Base-by-base conservation (phyloP, 2,797 vertebrate genomes). In the Meriones psammophilus region DNA sequence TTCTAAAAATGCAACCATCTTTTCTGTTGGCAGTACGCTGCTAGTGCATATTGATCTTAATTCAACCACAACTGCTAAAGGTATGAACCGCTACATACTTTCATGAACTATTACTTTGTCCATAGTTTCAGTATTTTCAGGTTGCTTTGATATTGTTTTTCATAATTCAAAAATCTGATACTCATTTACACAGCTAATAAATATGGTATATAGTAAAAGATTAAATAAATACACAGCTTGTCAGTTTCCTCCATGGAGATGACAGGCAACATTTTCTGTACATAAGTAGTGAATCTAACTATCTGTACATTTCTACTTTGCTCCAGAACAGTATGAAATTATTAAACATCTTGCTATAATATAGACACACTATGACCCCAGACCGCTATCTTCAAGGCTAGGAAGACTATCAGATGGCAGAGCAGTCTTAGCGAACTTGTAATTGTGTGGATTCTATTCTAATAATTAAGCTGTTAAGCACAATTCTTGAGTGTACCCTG, bases 111-210 rank as follows among this genome's bases (percentile, higher is more conserved):
- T 90, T 39, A 83, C 68, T 95, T 96, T 92, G 12, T 85, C 24
- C 69, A 73, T 10, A 85, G 68, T 94, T 96, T 96, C 36, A 96
- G 28, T 74, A 96, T 86, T 96, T 96, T 80, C 89, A 95, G 36
- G 39, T 76, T 96, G 94, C 96, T 73, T 76, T 89, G 39, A 68
- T 94, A 71, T 76, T 74, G 87, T 80, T 89, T 97, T 90, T 80
- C 66, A 90, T 58, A 85, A 95, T 89, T 58, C 26, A 83, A 24
- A 81, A 83, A 92, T 92, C 30, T 89, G 28, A 89, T 77, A 95
- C 93, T 95, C 26, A 24, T 79, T 66, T 94, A 90, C 33, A n/a
- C 22, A 96, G 50, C 33, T 12, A 87, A 86, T 74, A 96, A 78
- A 85, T 66, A 84, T 8, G 54, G n/a, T 89, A 42, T 89, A n/a